A percentile compares a stretch with the other conserved stretches of the same genome.
Evolutionary conservation across 2,797 vertebrate species (phyloP).

Genomic region (Cheirogaleus major): DNA sequence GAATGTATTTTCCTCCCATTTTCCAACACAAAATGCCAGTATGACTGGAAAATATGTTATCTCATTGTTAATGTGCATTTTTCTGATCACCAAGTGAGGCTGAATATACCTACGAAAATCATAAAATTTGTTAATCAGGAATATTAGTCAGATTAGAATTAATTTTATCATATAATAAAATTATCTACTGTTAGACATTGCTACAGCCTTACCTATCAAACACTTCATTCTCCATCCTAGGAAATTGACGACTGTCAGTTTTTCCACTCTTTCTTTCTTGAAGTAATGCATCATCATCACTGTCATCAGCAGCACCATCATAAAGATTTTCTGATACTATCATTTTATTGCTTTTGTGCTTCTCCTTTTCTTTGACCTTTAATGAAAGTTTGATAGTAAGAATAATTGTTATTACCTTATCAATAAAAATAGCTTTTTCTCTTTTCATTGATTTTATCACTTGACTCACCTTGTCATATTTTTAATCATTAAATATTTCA

Average conservation of each 20-base stretch:
- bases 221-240: background rate
- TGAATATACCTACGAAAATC: background rate
- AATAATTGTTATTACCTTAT: background rate
- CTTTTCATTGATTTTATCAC: background rate
- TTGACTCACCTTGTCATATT: background rate
- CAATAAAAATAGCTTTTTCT: background rate
- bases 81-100: background rate
- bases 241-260: background rate
- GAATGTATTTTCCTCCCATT: background rate
- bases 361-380: slow-evolving; percentile 82
- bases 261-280: background rate
- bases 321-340: background rate
- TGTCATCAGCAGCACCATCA: background rate
- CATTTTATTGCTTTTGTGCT: slow-evolving; percentile 41
- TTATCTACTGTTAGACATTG: background rate
- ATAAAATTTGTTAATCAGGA: background rate
- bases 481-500: slow-evolving; percentile 12
- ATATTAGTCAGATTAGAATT: background rate
- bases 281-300: slow-evolving; percentile 44
- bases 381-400: slow-evolving; percentile 56
- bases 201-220: slow-evolving; percentile 66
- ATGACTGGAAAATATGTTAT: background rate
- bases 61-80: background rate
- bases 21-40: background rate
- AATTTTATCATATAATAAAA: background rate